Base-by-base conservation (phyloP, 1,140 invertebrate genomes). In the Diabrotica virgifera region DNA sequence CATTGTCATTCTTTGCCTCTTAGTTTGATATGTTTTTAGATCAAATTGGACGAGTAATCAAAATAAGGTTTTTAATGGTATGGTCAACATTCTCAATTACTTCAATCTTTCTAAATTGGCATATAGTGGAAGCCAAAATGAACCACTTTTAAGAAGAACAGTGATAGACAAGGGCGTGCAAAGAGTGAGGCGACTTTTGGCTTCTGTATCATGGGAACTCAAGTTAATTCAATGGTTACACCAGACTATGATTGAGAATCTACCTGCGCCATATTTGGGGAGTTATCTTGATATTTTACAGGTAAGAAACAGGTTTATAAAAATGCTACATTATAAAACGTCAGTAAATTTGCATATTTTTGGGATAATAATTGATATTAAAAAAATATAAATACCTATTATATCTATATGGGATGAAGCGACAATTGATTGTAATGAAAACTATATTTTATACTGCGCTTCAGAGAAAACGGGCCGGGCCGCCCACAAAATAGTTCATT, bases 201-300 rank as follows among this genome's bases (percentile, higher is more conserved):
- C 87, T 0, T 83, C 83, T 5, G 81, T 88, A 9, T 78, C 80
- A 6, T 91, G 91, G 91, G 88, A 94, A 69, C 75, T 83, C 7
- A 85, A 86, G 54, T 76, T 92, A 10, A 83, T 85, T 5, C 89
- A 92, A 66, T 95, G 93, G 93, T 77, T 95, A 40, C 92, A 95
- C 74, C 79, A 82, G 52, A 77, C 90, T 8, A 75, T 95, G 5
- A 82, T 92, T 62, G 90, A 94, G 52, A 80, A 88, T 72, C 78
- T 93, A 8, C 83, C 89, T 1, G 79, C 84, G 7, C 80, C 84
- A n/a, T 88, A 90, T 74, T 79, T 94, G 59, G 83, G 85, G 5
- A 85, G 86, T 12, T 95, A 95, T 78, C 77, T 95, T 4, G 92
- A 95, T 74, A 88, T 93, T 40, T 76, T 95, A 59, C 85, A 85